Base-by-base conservation (phyloP, 2,113 vertebrate species). In the Phaethon lepturus region DNA sequence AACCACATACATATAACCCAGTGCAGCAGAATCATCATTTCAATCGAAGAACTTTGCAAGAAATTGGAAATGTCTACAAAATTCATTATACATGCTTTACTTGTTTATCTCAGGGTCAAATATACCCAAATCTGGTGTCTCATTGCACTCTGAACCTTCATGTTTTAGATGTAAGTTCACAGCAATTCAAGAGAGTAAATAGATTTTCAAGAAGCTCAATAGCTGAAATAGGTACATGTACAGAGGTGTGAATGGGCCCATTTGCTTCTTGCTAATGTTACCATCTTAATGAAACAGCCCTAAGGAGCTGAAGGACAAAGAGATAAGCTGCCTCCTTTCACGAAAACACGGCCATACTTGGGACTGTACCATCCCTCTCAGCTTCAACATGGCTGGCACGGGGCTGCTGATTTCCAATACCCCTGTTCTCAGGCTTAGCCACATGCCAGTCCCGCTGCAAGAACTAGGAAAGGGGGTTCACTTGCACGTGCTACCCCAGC, bases 311-410 rank as follows among this genome's bases (percentile, higher is more conserved):
- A 80, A 50, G 4, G 31, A 55, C 63, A 64, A 88, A 72, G 53
- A 67, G 75, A 18, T 24, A 72, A 56, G 5, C 11, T 49, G 11
- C 26, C 45, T 68, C 49, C 47, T 76, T 53, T n/a, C 55, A 76
- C 44, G 2, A 1, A 82, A 93, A 83, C 12, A 33, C 1, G 7
- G 49, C 33, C 26, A 35, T 20, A 44, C 14, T 17, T 29, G 42
- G 14, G 35, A 44, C 68, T 66, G 24, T 6, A 53, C 52, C 7
- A 19, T 2, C 24, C 42, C 40, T 31, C 53, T 55, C 24, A 68
- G 49, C 22, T 72, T 72, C 25, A 28, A 5, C 20, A 26, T 0
- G 0, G 16, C n/a, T 1, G 1, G 17, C 0, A 0, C 1, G 26
- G 69, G 44, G 40, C 62, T 83, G 35, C 33, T 3, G 0, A 40